Evolutionary conservation across 2,888 invertebrate species (phyloP), one percentile per base, ranked within the genome.

Genomic region (Phaedon cochleariae): DNA sequence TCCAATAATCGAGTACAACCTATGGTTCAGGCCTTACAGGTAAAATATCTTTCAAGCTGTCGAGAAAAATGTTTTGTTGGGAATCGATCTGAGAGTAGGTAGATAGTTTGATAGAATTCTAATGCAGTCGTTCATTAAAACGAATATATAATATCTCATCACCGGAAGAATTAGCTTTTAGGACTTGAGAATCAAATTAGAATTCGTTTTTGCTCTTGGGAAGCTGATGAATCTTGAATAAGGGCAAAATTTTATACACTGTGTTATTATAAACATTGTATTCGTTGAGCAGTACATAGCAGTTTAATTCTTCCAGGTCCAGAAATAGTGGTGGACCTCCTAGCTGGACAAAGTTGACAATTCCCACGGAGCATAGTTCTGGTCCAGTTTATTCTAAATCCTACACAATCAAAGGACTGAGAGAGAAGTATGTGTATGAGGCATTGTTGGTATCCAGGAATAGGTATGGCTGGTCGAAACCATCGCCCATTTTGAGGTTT

Each of bases 401-500:
- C 0, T 94, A 92, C 74, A 90, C 90, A 0, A 86, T 95, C 1
- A 86, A 88, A 60, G 94, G 94, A 0, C 85, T 95, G 1, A 88
- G 89, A 26, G 89, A 90, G 0, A 90, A 90, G 4, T 90, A 90
- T 0, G 88, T 91, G 0, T 95, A 94, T 74, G 94, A 95, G 83
- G 92, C 92, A 0, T 85, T 90, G 0, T 88, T 94, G 1, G 86
- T 90, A n/a, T 92, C 93, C 0, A 88, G 93, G 79, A 95, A 95
- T 82, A 87, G 90, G 76, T 94, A 90, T 76, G 94, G 95, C n/a
- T 93, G 92, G 92, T 94, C 94, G 73, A 90, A 91, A 73, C 90
- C 90, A 0, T 93, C 93, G 10, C 87, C 90, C 1, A 86, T 92
- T 54, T 84, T 92, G 62, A 88, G 90, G 77, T 94, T 95, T 77